A percentile compares a stretch with the other conserved stretches of the same genome.
Conservation (phyloP, 2,113 vertebrate species). For the Ursus arctos region DNA sequence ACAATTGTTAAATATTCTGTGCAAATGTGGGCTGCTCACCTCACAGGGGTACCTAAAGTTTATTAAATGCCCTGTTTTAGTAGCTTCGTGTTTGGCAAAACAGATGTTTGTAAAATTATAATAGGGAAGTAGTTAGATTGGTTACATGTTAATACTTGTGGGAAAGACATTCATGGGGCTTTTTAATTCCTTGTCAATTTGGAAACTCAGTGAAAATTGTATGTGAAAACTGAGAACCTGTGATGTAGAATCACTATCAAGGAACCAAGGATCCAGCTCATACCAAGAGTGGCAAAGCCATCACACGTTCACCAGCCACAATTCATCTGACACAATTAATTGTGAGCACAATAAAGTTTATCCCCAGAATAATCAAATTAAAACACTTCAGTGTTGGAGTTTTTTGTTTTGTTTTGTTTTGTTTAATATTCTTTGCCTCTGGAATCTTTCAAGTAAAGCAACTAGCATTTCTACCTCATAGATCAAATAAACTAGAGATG, state of each 20-base stretch:
- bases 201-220: neutral
- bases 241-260: neutral
- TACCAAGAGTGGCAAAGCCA: neutral
- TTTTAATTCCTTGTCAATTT: neutral
- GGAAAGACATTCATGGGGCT: neutral
- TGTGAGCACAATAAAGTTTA: neutral
- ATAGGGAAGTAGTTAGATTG: neutral
- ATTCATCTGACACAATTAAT: neutral
- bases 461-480: neutral
- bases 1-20: neutral
- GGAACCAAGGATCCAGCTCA: neutral
- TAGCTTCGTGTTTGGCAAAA: conserved; percentile 12
- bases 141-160: neutral
- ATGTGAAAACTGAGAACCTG: neutral
- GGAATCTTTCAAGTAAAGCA: neutral
- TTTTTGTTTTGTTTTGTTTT: neutral
- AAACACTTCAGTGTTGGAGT: neutral
- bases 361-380: neutral
- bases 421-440: neutral
- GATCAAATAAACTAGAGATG: neutral
- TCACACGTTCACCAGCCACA: neutral
- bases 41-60: neutral
- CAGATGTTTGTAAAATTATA: neutral
- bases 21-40: neutral
- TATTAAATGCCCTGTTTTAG: neutral